These are phyloP conservation scores for Nephrotoma appendiculata DNA, from an alignment of 2,888 invertebrate species.

Conservation along the genomic window DNA sequence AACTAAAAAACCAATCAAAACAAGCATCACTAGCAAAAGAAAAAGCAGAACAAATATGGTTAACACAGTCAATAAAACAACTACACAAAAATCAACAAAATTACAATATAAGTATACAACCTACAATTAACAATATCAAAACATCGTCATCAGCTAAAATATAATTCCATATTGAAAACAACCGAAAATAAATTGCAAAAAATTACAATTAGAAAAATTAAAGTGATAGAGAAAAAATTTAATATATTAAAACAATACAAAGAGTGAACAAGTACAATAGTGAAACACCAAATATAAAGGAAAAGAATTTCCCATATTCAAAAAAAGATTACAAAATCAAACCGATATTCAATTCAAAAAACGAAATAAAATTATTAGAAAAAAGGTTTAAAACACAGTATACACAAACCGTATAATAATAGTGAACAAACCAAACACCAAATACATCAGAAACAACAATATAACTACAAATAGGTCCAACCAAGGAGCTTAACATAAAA, in stretches of 20 bases:
- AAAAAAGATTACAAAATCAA: too few species aligned
- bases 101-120: neutral
- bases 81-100: neutral
- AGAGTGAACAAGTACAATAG: too few species aligned
- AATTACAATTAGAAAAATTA: neutral
- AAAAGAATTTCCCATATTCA: too few species aligned
- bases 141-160: neutral
- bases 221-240: neutral
- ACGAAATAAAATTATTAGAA: neutral
- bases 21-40: neutral
- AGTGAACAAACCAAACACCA: neutral
- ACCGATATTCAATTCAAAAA: neutral
- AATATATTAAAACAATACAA: too few species aligned
- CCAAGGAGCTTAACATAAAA: too few species aligned
- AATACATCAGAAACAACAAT: neutral
- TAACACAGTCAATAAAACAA: neutral
- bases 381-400: neutral
- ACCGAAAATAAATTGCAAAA: neutral
- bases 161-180: neutral
- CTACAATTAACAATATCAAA: neutral
- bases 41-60: neutral
- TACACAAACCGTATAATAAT: neutral
- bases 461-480: neutral
- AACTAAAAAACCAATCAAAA: neutral
- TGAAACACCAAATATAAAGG: too few species aligned